A percentile compares a stretch with the other conserved stretches of the same genome.
Conservation (phyloP, 2,888 invertebrate genomes). For the Hipparchia sbordonii region DNA sequence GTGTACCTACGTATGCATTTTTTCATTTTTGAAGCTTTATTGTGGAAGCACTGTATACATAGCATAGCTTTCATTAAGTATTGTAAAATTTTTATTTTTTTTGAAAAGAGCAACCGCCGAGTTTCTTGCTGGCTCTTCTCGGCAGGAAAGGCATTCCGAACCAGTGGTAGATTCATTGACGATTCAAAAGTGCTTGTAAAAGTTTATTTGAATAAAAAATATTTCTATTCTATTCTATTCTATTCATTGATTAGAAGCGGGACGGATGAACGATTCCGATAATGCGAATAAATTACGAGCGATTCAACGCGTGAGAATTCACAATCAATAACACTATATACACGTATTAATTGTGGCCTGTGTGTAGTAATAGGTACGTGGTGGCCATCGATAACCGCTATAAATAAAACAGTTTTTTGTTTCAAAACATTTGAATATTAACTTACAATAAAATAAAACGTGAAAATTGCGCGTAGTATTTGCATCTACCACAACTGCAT, state of each 20-base stretch:
- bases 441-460: conserved; percentile 12
- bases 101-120: no score
- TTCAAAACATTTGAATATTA: conserved; percentile 25
- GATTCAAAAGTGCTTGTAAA: no score
- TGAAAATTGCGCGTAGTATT: neutral
- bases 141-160: no score
- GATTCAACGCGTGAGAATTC: conserved; percentile 27
- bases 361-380: neutral
- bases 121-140: no score
- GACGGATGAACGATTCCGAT: conserved; percentile 30
- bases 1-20: no score
- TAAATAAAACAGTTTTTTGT: conserved; percentile 23
- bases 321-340: conserved; percentile 31
- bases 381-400: conserved; percentile 14
- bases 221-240: no score
- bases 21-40: no score
- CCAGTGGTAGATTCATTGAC: no score
- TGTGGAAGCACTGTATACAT: no score
- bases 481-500: neutral
- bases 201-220: no score
- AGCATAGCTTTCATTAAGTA: no score
- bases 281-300: conserved; percentile 27
- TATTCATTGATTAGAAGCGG: conserved; percentile 27
- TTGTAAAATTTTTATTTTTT: no score
- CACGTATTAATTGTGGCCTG: neutral